phyloP scores from a whole-genome alignment of 2,888 invertebrate genomes.

The Agrotis exclamationis region DNA sequence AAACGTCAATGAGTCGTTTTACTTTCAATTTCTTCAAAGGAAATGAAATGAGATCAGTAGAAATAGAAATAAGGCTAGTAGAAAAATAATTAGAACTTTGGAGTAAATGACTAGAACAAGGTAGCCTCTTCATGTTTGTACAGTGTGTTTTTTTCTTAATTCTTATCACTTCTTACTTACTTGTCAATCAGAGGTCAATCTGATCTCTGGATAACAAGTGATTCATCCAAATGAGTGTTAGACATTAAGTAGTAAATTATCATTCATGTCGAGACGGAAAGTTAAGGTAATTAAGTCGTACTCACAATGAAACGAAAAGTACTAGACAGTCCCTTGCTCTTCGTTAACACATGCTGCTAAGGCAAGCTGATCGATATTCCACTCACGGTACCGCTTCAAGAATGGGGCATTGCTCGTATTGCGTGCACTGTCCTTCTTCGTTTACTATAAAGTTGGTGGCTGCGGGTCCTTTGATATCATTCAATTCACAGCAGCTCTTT shows the following conservation, averaged over 20 bases:
- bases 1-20: conserved; percentile 8
- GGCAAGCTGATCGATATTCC: conserved; percentile 50
- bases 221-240: background rate
- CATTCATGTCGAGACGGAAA: background rate
- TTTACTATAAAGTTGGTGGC: conserved; percentile 73
- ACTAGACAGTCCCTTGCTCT: conserved; percentile 17
- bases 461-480: conserved; percentile 68
- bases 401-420: conserved; percentile 49
- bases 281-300: background rate
- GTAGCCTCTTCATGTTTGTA: too few species aligned
- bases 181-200: too few species aligned
- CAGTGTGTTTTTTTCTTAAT: too few species aligned
- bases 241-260: background rate
- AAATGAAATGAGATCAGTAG: background rate
- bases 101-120: too few species aligned
- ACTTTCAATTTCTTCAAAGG: conserved; percentile 30
- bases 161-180: too few species aligned
- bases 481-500: conserved; percentile 68
- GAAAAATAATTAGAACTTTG: too few species aligned
- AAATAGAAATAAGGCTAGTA: too few species aligned
- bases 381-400: conserved; percentile 4
- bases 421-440: conserved; percentile 73
- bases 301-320: conserved; percentile 29
- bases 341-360: conserved; percentile 31
- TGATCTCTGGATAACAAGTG: background rate